Conservation (phyloP, 2,888 invertebrate species). For the Leptothorax acervorum region DNA sequence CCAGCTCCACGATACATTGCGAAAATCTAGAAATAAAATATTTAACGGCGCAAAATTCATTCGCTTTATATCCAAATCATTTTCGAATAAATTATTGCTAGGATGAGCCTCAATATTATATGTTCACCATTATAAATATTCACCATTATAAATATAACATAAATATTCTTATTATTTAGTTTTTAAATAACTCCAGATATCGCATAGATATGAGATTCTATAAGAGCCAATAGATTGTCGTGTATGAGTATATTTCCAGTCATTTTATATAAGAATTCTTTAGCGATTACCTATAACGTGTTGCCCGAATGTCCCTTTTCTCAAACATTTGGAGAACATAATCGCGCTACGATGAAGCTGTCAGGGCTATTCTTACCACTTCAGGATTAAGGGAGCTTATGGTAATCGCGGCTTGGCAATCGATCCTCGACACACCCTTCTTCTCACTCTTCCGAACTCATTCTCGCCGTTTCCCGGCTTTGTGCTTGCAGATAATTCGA, state of each 20-base stretch:
- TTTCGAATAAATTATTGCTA: conserved; percentile 51
- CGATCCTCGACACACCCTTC: conserved; percentile 61
- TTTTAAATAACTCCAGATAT: background rate
- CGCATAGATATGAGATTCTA: background rate
- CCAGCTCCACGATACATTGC: conserved; percentile 37
- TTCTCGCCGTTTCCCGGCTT: conserved; percentile 41
- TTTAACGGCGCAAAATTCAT: conserved; percentile 55
- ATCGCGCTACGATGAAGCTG: conserved; percentile 19
- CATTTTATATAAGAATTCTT: background rate
- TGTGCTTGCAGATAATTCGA: conserved; percentile 34
- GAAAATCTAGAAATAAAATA: conserved; percentile 57
- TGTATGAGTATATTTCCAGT: background rate
- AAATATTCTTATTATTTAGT: conserved; percentile 26
- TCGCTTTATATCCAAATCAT: conserved; percentile 57
- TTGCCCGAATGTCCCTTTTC: background rate
- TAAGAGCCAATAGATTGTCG: background rate
- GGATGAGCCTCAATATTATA: conserved; percentile 27
- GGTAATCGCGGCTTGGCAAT: conserved; percentile 64
- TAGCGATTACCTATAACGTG: background rate
- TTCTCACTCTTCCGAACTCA: conserved; percentile 39
- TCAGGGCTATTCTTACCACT: conserved; percentile 28
- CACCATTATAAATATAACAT: conserved; percentile 24
- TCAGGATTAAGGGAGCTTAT: conserved; percentile 48
- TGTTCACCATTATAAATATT: conserved; percentile 34
- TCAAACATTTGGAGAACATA: conserved; percentile 14